Base-by-base conservation (phyloP, 1,140 invertebrate genomes). In the Vanessa atalanta region DNA sequence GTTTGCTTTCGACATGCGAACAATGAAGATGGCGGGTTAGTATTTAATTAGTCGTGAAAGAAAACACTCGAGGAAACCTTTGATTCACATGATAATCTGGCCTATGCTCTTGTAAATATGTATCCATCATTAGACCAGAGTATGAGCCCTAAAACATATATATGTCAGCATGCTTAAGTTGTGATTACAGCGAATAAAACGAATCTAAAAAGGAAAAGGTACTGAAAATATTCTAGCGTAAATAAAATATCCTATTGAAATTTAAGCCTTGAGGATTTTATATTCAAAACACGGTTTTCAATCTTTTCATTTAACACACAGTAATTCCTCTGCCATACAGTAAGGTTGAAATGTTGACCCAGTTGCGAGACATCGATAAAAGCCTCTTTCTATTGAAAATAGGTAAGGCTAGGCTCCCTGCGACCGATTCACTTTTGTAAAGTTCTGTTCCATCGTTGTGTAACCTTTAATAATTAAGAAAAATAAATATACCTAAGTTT, bases 361-460 rank as follows among this genome's bases (percentile, higher is more conserved):
- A 83, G 76, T 82, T 81, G 68, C 70, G 71, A 79, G 78, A 81
- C 75, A 81, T 85, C 81, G 81, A 85, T 85, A 83, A 85, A 85
- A 83, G 81, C 81, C 81, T 80, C 79, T 78, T 83, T 75, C 79
- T 77, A 85, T 83, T 83, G 78, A 85, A 83, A 81, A 83, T 68
- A 68, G 65, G 65, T 55, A 68, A 57, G 53, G 23, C 65, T 68
- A 66, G 65, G 50, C 51, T 68, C 26, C 16, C 53, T 55, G 53
- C 12, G n/a, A 55, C 16, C 53, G 53, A 20, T 20, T 55, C 53
- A 55, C 48, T 50, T 50, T 50, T 50, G 48, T n/a, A 43, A 43
- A 43, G 37, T 43, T 43, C 37, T 7, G 37, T 43, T 43, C 7
- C 37, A 43, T 43, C 37, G 37, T 43, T 43, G 37, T 43, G 37